These are phyloP conservation scores for Solenodon paradoxus DNA, from an alignment of 2,113 vertebrate species.

Conservation along the genomic window DNA sequence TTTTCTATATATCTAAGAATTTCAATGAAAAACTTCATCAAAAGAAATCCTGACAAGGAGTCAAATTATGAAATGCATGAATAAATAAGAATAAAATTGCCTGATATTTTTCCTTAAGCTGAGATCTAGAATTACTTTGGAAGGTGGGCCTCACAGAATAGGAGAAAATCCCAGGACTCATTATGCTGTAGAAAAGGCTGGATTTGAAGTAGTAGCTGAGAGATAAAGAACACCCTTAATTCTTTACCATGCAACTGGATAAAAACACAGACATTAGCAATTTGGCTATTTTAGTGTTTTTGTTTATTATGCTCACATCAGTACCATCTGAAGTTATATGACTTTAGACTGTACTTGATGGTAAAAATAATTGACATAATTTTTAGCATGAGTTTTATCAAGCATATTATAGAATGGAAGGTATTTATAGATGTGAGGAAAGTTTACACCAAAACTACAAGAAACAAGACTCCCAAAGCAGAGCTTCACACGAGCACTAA, in stretches of 20 bases:
- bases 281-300: background rate
- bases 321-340: background rate
- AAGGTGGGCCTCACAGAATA: background rate
- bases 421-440: background rate
- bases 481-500: background rate
- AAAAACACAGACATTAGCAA: background rate
- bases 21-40: too few species aligned
- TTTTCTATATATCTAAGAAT: background rate
- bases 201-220: background rate
- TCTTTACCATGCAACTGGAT: background rate
- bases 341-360: background rate
- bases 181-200: background rate
- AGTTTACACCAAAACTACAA: background rate
- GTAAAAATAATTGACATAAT: background rate
- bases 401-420: background rate
- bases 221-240: background rate
- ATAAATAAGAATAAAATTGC: background rate
- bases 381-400: background rate
- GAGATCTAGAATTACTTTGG: background rate
- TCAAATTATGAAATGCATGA: background rate
- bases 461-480: background rate
- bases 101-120: background rate
- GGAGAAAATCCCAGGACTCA: background rate
- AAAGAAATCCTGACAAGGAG: background rate
- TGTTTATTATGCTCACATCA: background rate